Percentiles rank a stretch among this genome's conserved stretches.
These are phyloP conservation scores for Diceros bicornis DNA, from an alignment of 2,797 vertebrate genomes.

Conservation along the genomic window DNA sequence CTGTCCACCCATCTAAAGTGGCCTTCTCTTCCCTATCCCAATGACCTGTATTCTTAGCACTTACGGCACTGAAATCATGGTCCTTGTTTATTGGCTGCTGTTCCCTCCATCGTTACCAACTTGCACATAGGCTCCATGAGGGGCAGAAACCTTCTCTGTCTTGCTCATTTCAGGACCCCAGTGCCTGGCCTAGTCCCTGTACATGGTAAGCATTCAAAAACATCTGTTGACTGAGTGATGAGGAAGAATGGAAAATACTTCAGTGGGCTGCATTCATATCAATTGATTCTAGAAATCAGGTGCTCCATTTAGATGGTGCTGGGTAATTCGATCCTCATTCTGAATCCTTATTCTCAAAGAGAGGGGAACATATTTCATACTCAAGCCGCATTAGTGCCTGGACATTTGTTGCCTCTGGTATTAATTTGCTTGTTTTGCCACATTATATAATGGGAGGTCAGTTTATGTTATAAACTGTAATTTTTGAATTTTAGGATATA, in stretches of 20 bases:
- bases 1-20: neutral
- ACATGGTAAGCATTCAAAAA: fast-evolving
- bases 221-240: neutral
- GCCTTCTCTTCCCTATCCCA: fast-evolving
- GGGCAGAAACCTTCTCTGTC: neutral
- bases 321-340: constrained; percentile 37
- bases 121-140: fast-evolving
- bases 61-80: fast-evolving
- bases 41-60: neutral
- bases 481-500: constrained; percentile 84
- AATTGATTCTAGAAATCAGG: neutral
- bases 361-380: constrained; percentile 80
- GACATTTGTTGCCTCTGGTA: constrained; percentile 82
- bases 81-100: neutral
- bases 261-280: constrained; percentile 38
- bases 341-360: constrained; percentile 52
- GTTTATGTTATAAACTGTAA: constrained; percentile 81
- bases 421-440: constrained; percentile 86
- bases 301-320: neutral
- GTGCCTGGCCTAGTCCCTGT: fast-evolving
- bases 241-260: constrained; percentile 60
- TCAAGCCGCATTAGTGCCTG: constrained; percentile 76
- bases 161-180: neutral
- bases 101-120: fast-evolving
- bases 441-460: constrained; percentile 78